phyloP scores from a whole-genome alignment of 1,140 invertebrate species.

The Heliconius eleuchia region DNA sequence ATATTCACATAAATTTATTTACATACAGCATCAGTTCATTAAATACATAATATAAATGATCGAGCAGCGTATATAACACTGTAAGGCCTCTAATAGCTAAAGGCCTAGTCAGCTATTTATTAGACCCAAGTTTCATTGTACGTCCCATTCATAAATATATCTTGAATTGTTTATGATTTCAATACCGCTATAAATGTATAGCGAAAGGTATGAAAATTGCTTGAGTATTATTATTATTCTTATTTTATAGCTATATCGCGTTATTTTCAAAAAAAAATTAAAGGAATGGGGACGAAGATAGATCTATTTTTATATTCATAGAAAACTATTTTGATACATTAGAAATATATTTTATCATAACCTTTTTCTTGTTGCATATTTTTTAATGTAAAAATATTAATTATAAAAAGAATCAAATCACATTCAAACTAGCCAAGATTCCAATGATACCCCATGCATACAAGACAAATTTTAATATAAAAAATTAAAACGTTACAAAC shows the following conservation, averaged over 20 bases:
- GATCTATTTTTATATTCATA: no score
- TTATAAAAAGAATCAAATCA: no score
- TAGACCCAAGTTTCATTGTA: conserved; percentile 7
- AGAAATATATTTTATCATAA: no score
- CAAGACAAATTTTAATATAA: no score
- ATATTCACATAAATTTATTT: background rate
- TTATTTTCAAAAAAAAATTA: no score
- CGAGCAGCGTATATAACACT: background rate
- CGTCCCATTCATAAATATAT: conserved; percentile 30
- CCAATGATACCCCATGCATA: no score
- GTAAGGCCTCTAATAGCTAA: background rate
- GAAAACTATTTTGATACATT: no score
- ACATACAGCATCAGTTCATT: background rate
- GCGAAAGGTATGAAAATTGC: conserved; percentile 19
- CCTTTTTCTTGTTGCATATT: no score
- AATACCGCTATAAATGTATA: conserved; percentile 23
- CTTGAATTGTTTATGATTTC: conserved; percentile 29
- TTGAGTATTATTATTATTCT: conserved; percentile 13
- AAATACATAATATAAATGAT: background rate
- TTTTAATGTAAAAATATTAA: no score
- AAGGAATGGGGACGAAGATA: no score
- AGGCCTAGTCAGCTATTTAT: conserved; percentile 10
- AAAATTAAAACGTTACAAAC: no score
- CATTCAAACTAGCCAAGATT: no score
- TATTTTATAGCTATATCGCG: background rate